phyloP scores from a whole-genome alignment of 1,140 invertebrate genomes.

The Coptotermes formosanus region DNA sequence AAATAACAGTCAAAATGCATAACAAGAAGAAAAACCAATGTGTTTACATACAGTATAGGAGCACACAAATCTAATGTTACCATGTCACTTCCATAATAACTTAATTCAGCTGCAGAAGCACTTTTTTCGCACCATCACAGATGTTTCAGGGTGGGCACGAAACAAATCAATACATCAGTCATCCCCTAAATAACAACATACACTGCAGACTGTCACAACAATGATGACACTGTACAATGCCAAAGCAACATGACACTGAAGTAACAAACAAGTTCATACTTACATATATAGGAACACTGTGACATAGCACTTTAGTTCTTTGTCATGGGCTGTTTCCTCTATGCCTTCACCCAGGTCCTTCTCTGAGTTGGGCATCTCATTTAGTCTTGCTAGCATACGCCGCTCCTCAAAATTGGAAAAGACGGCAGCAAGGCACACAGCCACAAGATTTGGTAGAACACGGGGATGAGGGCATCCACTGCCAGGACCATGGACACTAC shows the following conservation, averaged over 20 bases:
- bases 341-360: slow-evolving; percentile 30
- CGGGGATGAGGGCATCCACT: slow-evolving; percentile 80
- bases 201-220: too few relatives aligned
- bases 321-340: slow-evolving; percentile 40
- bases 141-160: not conserved
- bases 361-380: slow-evolving; percentile 22
- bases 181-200: too few relatives aligned
- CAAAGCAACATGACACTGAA: not conserved
- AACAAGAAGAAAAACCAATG: too few relatives aligned
- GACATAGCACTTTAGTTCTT: slow-evolving; percentile 51
- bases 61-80: too few relatives aligned
- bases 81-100: too few relatives aligned
- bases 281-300: slow-evolving; percentile 58
- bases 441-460: slow-evolving; percentile 78
- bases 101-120: too few relatives aligned
- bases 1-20: too few relatives aligned
- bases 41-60: too few relatives aligned
- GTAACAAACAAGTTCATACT: slow-evolving; percentile 40
- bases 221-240: too few relatives aligned
- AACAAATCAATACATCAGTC: not conserved
- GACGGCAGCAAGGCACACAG: slow-evolving; percentile 72
- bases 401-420: slow-evolving; percentile 37
- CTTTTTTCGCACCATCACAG: too few relatives aligned
- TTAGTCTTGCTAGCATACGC: slow-evolving; percentile 10
- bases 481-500: slow-evolving; percentile 71